Base-by-base conservation (phyloP, 35 echinoderm and acorn worm species). In the Heliocidaris tuberculata region DNA sequence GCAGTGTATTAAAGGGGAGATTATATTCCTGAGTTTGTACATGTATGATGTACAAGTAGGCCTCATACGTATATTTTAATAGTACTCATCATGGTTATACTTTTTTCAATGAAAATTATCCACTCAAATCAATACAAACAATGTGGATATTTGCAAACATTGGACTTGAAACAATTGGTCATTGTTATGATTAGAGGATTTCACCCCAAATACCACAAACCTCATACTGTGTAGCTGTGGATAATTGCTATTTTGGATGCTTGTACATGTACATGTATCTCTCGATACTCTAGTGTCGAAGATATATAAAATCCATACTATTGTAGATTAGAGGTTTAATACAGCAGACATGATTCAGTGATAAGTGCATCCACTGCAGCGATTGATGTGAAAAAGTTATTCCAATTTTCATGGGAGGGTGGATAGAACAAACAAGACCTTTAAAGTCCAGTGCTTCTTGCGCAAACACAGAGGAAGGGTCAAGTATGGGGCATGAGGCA, bases 361-460 rank as follows among this genome's bases (percentile, higher is more conserved):
- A 56, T 12, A 78, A 42, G 35, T 42, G 65, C 65, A 78, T 78
- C 65, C 17, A 78, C 65, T 78, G 65, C 27, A 24, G 19, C 21
- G 27, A 2, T 78, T 19, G 65, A n/a, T 78, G 19, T 27, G 65
- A 78, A 78, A 78, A n/a, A n/a, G 19, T 78, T 78, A 78, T 78
- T 78, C 65, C 65, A 78, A n/a, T 78, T 78, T 78, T 78, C 65
- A 78, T 78, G 65, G 65, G 65, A 78, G 65, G 65, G 21, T 78
- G 65, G 65, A 7, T 78, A 78, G 27, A 78, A 78, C 21, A 78
- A 78, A 78, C 65, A 78, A n/a, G 65, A 78, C 65, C 65, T 78
- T 78, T 78, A 27, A 78, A n/a, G 65, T 78, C 65, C 65, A n/a
- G 65, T 78, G 65, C 65, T 78, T 78, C 65, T 78, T 19, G 65